These are phyloP conservation scores for Sarotherodon lohbergeri DNA, from an alignment of 2,113 vertebrate species.

Conservation along the genomic window DNA sequence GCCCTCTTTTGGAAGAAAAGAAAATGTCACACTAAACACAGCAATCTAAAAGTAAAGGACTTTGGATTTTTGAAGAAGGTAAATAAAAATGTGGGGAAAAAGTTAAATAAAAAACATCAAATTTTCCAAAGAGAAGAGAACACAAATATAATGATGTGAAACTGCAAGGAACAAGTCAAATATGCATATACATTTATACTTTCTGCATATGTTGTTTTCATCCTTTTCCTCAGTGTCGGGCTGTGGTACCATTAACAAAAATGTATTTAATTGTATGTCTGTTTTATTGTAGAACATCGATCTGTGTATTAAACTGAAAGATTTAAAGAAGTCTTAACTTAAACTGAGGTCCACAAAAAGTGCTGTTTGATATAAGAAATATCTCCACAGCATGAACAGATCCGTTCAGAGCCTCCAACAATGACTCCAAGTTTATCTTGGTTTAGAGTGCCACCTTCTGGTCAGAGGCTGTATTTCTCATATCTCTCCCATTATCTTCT, in stretches of 20 bases:
- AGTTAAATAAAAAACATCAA: not conserved
- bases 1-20: constrained; percentile 53
- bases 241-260: not conserved
- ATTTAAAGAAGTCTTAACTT: not conserved
- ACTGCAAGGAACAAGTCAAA: not conserved
- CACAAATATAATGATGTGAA: not conserved
- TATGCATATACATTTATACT: not conserved
- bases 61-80: not conserved
- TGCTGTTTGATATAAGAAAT: not conserved
- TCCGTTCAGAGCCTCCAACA: not conserved
- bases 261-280: not conserved
- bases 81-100: not conserved
- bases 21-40: not conserved
- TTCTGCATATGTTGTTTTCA: not conserved
- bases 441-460: constrained; percentile 45
- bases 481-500: not conserved
- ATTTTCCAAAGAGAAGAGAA: not conserved
- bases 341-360: not conserved
- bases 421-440: not conserved
- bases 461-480: not conserved
- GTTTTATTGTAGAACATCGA: not conserved
- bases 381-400: not conserved
- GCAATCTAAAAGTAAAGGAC: not conserved
- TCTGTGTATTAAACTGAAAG: not conserved
- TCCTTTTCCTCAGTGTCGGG: not conserved